Percentiles rank a stretch among this genome's conserved stretches.
Conservation (phyloP, 2,797 vertebrate species). For the Cyprinella venusta region DNA sequence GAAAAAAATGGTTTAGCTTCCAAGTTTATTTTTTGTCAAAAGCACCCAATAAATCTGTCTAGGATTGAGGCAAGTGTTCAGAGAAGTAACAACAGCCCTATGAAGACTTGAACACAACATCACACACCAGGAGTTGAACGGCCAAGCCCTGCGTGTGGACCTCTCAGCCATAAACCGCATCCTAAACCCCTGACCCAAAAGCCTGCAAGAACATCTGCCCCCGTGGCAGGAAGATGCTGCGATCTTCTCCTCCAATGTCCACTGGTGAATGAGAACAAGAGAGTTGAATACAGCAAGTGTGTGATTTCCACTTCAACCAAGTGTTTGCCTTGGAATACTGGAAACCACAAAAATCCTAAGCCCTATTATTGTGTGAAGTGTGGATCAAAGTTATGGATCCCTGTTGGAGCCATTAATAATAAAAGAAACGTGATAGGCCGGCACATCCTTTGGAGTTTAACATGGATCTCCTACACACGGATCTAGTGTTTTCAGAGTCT, state of each 20-base stretch:
- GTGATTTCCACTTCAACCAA: slow-evolving; percentile 47
- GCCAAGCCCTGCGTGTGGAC: slow-evolving; percentile 41
- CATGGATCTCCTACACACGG: not conserved
- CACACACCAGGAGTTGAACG: slow-evolving; percentile 33
- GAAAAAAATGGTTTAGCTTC: slow-evolving; percentile 58
- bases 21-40: slow-evolving; percentile 63
- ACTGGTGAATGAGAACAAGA: slow-evolving; percentile 34
- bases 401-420: slow-evolving; percentile 29
- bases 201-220: slow-evolving; percentile 44
- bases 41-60: slow-evolving; percentile 70
- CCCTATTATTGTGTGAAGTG: slow-evolving; percentile 35
- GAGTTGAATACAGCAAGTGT: slow-evolving; percentile 43
- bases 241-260: slow-evolving; percentile 38
- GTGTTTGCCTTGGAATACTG: slow-evolving; percentile 26
- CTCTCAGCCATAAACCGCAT: slow-evolving; percentile 33
- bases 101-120: slow-evolving; percentile 36
- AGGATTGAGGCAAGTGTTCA: slow-evolving; percentile 43
- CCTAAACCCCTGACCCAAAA: slow-evolving; percentile 42
- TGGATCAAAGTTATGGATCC: slow-evolving; percentile 36
- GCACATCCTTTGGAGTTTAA: slow-evolving; percentile 24
- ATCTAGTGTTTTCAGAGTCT: slow-evolving; percentile 7
- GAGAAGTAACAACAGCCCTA: slow-evolving; percentile 40
- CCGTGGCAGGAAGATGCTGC: slow-evolving; percentile 32
- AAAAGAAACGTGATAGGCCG: slow-evolving; percentile 14
- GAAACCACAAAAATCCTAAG: slow-evolving; percentile 40